Evolutionary conservation across 2,888 invertebrate species (phyloP), one percentile per base, ranked within the genome.

Genomic region (Blera fallax): DNA sequence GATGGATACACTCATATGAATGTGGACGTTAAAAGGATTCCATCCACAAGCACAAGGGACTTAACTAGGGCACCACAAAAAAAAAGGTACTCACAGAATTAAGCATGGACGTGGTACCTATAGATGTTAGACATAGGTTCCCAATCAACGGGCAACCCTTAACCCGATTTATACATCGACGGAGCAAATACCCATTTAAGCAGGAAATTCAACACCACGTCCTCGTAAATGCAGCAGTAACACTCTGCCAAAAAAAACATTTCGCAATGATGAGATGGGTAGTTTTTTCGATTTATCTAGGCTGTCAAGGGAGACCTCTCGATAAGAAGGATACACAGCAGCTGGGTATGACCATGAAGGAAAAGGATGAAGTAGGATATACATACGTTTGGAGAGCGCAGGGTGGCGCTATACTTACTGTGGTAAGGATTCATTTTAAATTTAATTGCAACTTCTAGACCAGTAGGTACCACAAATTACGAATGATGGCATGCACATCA

Each of bases 201-300:
- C 18, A 45, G 50, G 32, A 70, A 76, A 76, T 48, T 76, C 29
- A 76, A 58, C 56, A 81, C 81, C 64, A 48, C 43, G 16, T 62
- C 14, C n/a, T 52, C 14, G 18, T 45, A 74, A 74, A 34, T 40
- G 60, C 43, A 58, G 14, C n/a, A 62, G 24, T 29, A 16, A 24
- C 32, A 60, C 6, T n/a, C n/a, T 16, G 48, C 27, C 60, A 58
- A 10, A 40, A 29, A 56, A 29, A 56, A 10, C 14, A 24, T 58
- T 48, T 56, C 45, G 27, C 43, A 10, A 32, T 64, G 76, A 76
- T 64, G 74, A 8, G 54, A 56, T 73, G 56, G 48, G 58, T 65
- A 50, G 72, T 56, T 43, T 21, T 52, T 14, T 32, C 3, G 27
- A 43, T 60, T 64, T 64, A 64, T 65, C 50, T 65, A 8, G 21